Evolutionary conservation across 2,797 vertebrate species (phyloP).

Genomic region (Pangasius krempfi): DNA sequence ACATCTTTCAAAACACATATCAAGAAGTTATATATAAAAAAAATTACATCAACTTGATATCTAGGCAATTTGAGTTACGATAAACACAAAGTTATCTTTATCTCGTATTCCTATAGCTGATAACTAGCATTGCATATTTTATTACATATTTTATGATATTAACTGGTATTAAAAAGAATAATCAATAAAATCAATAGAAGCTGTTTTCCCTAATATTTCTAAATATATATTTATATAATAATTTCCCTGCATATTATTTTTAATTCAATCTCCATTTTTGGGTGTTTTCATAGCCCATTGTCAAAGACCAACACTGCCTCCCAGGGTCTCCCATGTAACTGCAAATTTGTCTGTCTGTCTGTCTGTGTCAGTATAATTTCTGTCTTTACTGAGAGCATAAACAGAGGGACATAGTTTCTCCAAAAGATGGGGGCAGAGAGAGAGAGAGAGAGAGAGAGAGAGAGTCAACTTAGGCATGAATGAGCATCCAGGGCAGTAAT

Average conservation of each 20-base stretch:
- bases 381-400: constrained; percentile 26
- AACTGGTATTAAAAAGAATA: neutral
- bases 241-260: neutral
- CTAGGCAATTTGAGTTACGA: neutral
- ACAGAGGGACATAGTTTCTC: constrained; percentile 25
- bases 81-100: neutral
- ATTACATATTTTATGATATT: neutral
- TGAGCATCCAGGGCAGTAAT: constrained; percentile 53
- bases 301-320: constrained; percentile 69
- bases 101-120: neutral
- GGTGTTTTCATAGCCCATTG: constrained; percentile 36
- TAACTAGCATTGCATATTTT: neutral
- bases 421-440: neutral
- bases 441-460: constrained; percentile 29
- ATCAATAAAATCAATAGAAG: neutral
- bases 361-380: constrained; percentile 13
- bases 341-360: constrained; percentile 33
- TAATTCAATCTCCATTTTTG: neutral
- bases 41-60: neutral
- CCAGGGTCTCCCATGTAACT: constrained; percentile 59
- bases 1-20: neutral
- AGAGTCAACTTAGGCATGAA: constrained; percentile 52
- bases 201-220: neutral
- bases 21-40: neutral
- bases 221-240: neutral